These are phyloP conservation scores for Frieseomelitta varia DNA, from an alignment of 1,140 invertebrate species.

Conservation along the genomic window DNA sequence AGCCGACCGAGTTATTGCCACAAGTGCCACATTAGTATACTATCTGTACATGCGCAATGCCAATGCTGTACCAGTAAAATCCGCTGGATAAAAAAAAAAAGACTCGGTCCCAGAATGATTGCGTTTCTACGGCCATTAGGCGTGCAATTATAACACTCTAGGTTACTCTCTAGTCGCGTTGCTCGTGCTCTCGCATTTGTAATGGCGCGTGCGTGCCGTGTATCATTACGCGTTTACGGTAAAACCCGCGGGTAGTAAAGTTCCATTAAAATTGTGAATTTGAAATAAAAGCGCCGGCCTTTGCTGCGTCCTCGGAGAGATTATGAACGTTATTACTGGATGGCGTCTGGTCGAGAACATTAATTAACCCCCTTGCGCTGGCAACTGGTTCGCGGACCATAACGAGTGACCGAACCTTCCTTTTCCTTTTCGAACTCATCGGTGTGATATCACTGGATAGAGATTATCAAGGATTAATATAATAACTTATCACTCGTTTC, in stretches of 20 bases:
- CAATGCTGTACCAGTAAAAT: neutral
- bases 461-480: too few species aligned
- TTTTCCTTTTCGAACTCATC: too few species aligned
- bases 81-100: neutral
- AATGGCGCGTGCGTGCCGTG: neutral
- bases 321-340: neutral
- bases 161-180: neutral
- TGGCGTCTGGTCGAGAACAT: too few species aligned
- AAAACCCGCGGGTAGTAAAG: constrained; percentile 22
- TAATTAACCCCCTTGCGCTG: too few species aligned
- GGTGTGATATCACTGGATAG: too few species aligned
- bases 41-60: too few species aligned
- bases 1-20: constrained; percentile 3
- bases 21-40: neutral
- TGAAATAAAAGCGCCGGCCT: neutral
- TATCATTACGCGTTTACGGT: constrained; percentile 35
- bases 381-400: too few species aligned
- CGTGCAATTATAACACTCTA: constrained; percentile 9
- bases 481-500: too few species aligned
- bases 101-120: constrained; percentile 5
- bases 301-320: neutral
- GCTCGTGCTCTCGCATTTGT: neutral
- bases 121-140: constrained; percentile 11
- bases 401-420: too few species aligned
- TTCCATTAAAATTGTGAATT: constrained; percentile 34